A percentile compares a stretch with the other conserved stretches of the same genome.
Evolutionary conservation across 2,797 vertebrate genomes (phyloP).

Genomic region (Morus bassanus): DNA sequence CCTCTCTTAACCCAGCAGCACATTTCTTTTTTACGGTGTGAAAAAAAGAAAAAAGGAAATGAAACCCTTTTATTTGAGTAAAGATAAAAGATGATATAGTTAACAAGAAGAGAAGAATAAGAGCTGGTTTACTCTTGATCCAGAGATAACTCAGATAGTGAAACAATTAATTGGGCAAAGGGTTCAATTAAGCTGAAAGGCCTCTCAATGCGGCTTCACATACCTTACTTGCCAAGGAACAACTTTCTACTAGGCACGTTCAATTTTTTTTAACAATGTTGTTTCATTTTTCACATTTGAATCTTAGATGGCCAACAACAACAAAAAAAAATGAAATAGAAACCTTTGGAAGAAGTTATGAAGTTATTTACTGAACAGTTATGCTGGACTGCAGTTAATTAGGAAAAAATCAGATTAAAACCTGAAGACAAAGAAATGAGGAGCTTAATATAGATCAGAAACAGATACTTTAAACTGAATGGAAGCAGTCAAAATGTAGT

Average conservation of each 20-base stretch:
- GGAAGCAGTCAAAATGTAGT: neutral
- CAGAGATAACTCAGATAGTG: neutral
- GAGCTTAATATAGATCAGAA: neutral
- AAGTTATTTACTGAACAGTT: neutral
- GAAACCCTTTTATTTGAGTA: neutral
- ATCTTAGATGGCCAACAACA: neutral
- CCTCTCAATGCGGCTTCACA: neutral
- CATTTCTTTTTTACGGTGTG: neutral
- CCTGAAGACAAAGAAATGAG: neutral
- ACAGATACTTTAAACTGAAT: neutral
- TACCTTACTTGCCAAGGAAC: neutral
- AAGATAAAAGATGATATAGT: neutral
- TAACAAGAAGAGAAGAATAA: neutral
- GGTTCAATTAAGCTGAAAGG: neutral
- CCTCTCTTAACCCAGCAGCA: neutral
- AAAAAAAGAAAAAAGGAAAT: neutral
- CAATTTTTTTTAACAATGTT: neutral
- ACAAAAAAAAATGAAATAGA: neutral
- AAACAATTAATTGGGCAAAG: neutral
- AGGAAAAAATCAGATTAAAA: neutral
- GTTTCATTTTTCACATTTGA: neutral
- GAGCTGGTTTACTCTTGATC: neutral
- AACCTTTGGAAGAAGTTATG: neutral
- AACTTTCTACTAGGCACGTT: neutral
- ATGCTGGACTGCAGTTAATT: neutral